Conservation (phyloP, 2,113 vertebrate species). For the Vanacampus margaritifer region DNA sequence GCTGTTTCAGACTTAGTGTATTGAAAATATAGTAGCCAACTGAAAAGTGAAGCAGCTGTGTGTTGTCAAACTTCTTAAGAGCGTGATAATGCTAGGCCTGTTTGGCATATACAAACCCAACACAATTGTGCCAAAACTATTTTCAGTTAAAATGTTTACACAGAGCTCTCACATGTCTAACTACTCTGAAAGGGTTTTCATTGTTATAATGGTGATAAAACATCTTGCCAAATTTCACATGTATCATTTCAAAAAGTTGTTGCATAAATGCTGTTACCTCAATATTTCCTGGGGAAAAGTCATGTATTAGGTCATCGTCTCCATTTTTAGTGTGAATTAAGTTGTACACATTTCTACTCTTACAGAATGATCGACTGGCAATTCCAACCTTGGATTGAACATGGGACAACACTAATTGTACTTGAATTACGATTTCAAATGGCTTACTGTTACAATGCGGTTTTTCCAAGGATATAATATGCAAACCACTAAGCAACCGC, state of each 20-base stretch:
- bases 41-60: no score
- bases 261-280: constrained; percentile 17
- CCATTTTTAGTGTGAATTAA: constrained; percentile 1
- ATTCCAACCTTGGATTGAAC: neutral
- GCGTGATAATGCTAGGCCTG: no score
- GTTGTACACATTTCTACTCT: neutral
- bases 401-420: neutral
- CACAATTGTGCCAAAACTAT: neutral
- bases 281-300: constrained; percentile 24
- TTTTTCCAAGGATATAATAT: constrained; percentile 2
- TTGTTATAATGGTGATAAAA: neutral
- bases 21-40: no score
- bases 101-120: no score
- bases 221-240: neutral
- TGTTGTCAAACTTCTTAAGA: no score
- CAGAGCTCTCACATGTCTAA: no score
- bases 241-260: neutral
- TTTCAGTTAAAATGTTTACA: neutral
- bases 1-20: no score
- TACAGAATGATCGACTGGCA: neutral
- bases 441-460: neutral
- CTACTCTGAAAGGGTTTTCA: neutral
- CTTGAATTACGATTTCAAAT: neutral
- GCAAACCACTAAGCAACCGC: constrained; percentile 25
- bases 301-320: neutral